Base-by-base conservation (phyloP, 2,113 vertebrate genomes). In the Jacana jacana region DNA sequence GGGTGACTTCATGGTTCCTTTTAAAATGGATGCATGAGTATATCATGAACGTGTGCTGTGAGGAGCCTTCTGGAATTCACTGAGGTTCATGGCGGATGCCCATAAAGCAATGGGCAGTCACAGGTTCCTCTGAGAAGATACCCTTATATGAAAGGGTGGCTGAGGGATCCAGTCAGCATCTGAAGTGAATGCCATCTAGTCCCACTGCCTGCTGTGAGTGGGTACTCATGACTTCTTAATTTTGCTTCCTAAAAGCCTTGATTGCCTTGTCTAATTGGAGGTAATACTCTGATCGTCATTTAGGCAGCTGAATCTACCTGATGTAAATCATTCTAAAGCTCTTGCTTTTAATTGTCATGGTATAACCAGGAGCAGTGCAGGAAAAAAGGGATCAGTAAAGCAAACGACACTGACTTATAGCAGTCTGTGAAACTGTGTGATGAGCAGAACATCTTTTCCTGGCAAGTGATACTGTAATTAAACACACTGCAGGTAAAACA, bases 371-470 rank as follows among this genome's bases (percentile, higher is more conserved):
- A 86, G 60, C 37, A 64, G 14, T 4, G 9, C 49, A 58, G 69
- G 42, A 72, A 63, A 63, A 79, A 73, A 94, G 81, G 52, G 40
- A 92, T 94, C 86, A 79, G 33, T 96, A 94, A 58, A 39, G 58
- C 58, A 85, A 87, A 84, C 18, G 44, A 22, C 46, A n/a, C 42
- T 64, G 86, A 76, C 10, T 94, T 78, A 73, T 0, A 70, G 72
- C 64, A 86, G 58, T 51, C 79, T 86, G 30, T 79, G 80, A 44
- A 58, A 33, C 73, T 52, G 16, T 79, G 84, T 86, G 65, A 81
- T 90, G 92, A 89, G 63, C 83, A 57, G 35, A 57, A 42, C 61
- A 30, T 88, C 65, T 88, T 94, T 69, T 92, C 31, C 30, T 54
- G 70, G 37, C 75, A 86, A 63, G 73, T 88, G 58, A 52, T 93